Percentiles rank a stretch among this genome's conserved stretches.
phyloP scores from a whole-genome alignment of 2,797 vertebrate species.

The Ispidina picta region DNA sequence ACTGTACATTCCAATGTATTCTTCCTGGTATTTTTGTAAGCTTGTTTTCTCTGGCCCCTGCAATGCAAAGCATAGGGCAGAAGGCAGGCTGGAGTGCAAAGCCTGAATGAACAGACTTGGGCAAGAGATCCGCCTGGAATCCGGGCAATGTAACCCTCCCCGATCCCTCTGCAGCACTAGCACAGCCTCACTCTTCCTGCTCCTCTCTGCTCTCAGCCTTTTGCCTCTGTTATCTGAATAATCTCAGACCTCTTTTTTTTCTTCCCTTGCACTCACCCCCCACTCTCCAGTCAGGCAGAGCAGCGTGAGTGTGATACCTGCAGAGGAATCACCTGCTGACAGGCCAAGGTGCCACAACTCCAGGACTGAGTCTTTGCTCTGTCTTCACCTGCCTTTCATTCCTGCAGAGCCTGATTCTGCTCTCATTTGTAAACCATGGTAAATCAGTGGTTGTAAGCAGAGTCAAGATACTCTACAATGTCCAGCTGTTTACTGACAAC shows the following conservation, averaged over 20 bases:
- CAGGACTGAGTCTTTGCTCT: not conserved
- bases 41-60: constrained; percentile 30
- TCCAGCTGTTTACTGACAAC: not conserved
- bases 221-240: not conserved
- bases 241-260: not conserved
- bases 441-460: not conserved
- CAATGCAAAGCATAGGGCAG: constrained; percentile 15
- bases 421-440: not conserved
- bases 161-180: not conserved
- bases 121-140: constrained; percentile 34
- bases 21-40: constrained; percentile 48
- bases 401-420: not conserved
- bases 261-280: not conserved
- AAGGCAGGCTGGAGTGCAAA: constrained; percentile 12
- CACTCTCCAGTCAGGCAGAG: not conserved
- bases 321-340: not conserved
- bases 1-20: constrained; percentile 61
- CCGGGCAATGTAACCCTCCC: constrained; percentile 1
- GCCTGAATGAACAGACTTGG: constrained; percentile 25
- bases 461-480: not conserved
- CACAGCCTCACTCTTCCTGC: not conserved
- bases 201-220: not conserved
- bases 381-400: not conserved
- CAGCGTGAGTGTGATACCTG: rapidly evolving
- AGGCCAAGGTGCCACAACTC: not conserved